Percentiles rank a stretch among this genome's conserved stretches.
These are phyloP conservation scores for Thinocorus orbignyianus DNA, from an alignment of 2,113 vertebrate genomes.

Conservation along the genomic window DNA sequence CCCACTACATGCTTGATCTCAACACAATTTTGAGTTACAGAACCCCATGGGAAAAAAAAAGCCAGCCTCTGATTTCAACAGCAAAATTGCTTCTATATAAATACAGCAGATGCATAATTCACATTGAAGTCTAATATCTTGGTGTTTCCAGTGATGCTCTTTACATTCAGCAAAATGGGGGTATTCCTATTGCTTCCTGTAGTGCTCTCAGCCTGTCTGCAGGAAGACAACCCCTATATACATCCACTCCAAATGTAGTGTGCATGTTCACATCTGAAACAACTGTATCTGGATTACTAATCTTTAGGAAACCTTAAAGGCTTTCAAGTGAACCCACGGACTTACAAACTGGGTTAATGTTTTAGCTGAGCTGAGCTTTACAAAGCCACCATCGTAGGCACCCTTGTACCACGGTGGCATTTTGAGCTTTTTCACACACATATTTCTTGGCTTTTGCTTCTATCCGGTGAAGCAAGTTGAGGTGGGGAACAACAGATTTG, in stretches of 20 bases:
- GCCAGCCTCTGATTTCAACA: conserved; percentile 41
- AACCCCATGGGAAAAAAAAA: conserved; percentile 6
- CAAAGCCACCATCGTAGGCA: background rate
- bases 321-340: background rate
- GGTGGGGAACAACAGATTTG: background rate
- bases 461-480: background rate
- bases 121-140: background rate
- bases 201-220: background rate
- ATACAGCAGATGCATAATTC: conserved; percentile 37
- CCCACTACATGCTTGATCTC: conserved; percentile 29
- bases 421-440: background rate
- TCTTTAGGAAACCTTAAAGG: background rate
- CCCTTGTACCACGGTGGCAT: background rate
- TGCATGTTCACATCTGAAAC: background rate
- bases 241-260: background rate
- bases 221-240: background rate
- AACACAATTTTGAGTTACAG: conserved; percentile 31
- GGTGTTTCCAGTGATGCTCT: background rate
- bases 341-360: background rate
- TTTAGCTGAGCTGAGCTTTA: background rate
- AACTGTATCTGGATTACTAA: background rate
- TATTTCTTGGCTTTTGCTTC: background rate
- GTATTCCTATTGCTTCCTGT: background rate
- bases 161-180: background rate
- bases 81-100: conserved; percentile 49